Evolutionary conservation across 2,797 vertebrate genomes (phyloP), one percentile per base, ranked within the genome.

Genomic region (Fundulus diaphanus): DNA sequence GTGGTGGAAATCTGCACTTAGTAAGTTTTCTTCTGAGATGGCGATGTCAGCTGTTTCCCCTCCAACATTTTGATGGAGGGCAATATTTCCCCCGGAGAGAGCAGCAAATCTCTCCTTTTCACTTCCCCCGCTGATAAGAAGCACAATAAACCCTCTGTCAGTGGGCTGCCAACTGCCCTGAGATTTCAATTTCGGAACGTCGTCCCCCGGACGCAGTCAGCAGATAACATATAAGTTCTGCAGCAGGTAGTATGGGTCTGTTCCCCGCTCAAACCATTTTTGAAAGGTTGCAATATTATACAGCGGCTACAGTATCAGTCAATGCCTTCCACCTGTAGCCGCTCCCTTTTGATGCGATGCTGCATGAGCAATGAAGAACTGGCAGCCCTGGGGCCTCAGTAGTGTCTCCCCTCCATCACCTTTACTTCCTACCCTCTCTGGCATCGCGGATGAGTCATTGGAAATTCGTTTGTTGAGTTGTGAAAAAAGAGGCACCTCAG

Each of bases 261-360:
- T 73, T 81, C 77, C 37, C 85, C 80, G 85, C 76, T 87, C 77
- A 92, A 90, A 93, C 79, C 16, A 73, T 83, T 92, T 93, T 72
- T 89, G 92, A 92, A 86, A 89, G 86, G 90, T 76, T 90, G 85
- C 90, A 86, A 79, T 82, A 90, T 90, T 87, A 82, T 66, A 56
- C 67, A 37, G 70, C 29, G 0, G 68, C 78, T 48, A 37, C 3
- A 9, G 77, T 76, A 90, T 92, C 90, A 93, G 93, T 61, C 91
- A 91, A 46, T 86, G 88, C 79, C 89, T 22, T 84, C 84, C 82
- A 92, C 88, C 90, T 91, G 89, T 80, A 68, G 74, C 74, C 72
- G 81, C 74, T 82, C 77, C 73, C 73, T 31, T 73, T 2, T 54
- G 74, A 71, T 1, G 44, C 31, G 59, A 56, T 80, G 79, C 70